Conservation (phyloP, 92 coral and sea anemone genomes). For the Bergia sp. region DNA sequence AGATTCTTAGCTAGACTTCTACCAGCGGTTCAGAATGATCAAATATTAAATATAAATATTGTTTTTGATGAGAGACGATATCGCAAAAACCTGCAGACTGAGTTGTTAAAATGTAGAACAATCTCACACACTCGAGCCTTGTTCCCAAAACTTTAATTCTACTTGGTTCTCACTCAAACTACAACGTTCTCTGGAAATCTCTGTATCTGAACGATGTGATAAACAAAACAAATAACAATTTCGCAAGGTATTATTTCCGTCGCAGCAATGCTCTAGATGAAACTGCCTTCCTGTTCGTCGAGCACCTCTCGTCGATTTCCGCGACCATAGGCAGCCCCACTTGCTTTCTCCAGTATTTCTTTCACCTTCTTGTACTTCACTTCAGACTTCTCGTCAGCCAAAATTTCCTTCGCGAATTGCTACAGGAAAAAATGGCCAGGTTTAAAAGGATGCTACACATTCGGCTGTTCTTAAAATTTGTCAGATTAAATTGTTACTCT, state of each 20-base stretch:
- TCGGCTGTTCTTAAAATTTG: too few species aligned
- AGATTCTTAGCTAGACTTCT: too few species aligned
- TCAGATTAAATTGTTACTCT: too few species aligned
- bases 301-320: neutral
- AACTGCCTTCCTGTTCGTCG: neutral
- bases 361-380: constrained; percentile 53
- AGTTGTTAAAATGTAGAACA: too few species aligned
- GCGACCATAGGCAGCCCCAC: constrained; percentile 90
- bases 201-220: neutral
- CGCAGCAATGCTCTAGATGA: neutral
- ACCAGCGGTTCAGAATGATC: too few species aligned
- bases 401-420: constrained; percentile 85
- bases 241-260: neutral
- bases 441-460: too few species aligned
- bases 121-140: too few species aligned
- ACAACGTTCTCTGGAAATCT: neutral
- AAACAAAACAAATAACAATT: neutral
- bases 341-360: constrained; percentile 66
- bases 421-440: constrained; percentile 27
- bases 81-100: too few species aligned
- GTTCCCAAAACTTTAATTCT: neutral
- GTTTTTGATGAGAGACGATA: too few species aligned
- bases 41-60: too few species aligned
- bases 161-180: neutral
- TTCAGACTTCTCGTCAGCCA: constrained; percentile 73